phyloP scores from a whole-genome alignment of 2,888 invertebrate genomes.

The Axea sp. region DNA sequence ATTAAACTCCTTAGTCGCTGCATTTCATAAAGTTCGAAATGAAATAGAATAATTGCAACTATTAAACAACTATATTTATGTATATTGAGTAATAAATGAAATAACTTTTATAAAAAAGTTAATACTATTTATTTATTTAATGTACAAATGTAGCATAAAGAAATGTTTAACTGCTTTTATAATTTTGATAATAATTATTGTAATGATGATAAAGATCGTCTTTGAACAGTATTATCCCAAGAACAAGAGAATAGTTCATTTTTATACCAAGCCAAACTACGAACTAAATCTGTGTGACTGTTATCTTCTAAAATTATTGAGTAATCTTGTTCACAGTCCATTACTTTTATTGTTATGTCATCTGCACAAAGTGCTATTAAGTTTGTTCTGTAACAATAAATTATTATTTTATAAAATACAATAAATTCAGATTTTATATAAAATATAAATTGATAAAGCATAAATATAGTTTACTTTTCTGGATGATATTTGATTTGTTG shows the following conservation, averaged over 20 bases:
- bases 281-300: conserved; percentile 81
- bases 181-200: conserved; percentile 10
- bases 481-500: conserved; percentile 78
- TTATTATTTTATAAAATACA: too few relatives aligned
- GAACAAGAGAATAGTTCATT: conserved; percentile 82
- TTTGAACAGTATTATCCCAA: conserved; percentile 81
- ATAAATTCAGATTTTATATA: background rate
- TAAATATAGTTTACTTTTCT: conserved; percentile 64
- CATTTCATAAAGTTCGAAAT: conserved; percentile 89
- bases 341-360: conserved; percentile 78
- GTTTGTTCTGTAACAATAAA: conserved; percentile 67
- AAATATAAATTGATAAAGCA: conserved; percentile 5
- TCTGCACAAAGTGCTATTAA: conserved; percentile 81
- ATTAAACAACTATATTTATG: conserved; percentile 1
- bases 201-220: conserved; percentile 54
- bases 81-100: conserved; percentile 1
- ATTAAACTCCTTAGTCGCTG: conserved; percentile 92
- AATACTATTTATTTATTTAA: background rate
- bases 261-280: conserved; percentile 81
- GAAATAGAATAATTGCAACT: conserved; percentile 56
- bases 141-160: conserved; percentile 10
- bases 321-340: conserved; percentile 76
- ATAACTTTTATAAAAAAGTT: background rate
- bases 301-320: conserved; percentile 78
- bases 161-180: too few relatives aligned